Conservation (phyloP, 2,888 invertebrate species). For the Heliconius ethilla region DNA sequence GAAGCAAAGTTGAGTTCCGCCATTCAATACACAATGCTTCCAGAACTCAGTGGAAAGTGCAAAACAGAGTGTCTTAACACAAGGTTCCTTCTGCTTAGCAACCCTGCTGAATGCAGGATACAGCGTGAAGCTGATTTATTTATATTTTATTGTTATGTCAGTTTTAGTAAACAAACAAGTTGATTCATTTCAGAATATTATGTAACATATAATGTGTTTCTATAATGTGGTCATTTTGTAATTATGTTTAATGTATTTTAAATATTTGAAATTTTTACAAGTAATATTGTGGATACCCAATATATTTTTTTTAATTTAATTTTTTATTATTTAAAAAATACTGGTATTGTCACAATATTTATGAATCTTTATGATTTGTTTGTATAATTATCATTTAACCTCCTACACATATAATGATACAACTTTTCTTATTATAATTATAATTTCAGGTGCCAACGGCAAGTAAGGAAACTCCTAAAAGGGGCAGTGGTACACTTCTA, state of each 20-base stretch:
- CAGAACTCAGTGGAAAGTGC: too few relatives aligned
- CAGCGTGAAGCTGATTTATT: too few relatives aligned
- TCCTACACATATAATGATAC: neutral
- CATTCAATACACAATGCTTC: too few relatives aligned
- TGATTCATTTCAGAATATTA: constrained; percentile 9
- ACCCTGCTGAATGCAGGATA: too few relatives aligned
- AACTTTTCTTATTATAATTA: neutral
- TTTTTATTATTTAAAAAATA: too few relatives aligned
- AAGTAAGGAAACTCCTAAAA: constrained; percentile 77
- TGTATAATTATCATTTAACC: neutral
- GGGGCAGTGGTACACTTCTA: constrained; percentile 71
- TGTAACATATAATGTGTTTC: neutral
- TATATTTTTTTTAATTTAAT: too few relatives aligned
- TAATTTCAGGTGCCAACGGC: constrained; percentile 67
- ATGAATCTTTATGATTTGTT: neutral
- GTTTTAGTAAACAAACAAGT: constrained; percentile 10
- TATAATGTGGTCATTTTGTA: constrained; percentile 6
- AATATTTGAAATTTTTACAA: neutral
- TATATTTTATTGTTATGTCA: neutral
- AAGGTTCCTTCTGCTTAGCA: too few relatives aligned
- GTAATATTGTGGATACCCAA: neutral
- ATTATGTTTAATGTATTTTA: neutral
- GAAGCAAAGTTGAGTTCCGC: too few relatives aligned
- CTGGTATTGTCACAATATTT: neutral
- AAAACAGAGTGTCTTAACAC: too few relatives aligned